Conservation (phyloP, 2,113 vertebrate species). For the Circaetus gallicus region DNA sequence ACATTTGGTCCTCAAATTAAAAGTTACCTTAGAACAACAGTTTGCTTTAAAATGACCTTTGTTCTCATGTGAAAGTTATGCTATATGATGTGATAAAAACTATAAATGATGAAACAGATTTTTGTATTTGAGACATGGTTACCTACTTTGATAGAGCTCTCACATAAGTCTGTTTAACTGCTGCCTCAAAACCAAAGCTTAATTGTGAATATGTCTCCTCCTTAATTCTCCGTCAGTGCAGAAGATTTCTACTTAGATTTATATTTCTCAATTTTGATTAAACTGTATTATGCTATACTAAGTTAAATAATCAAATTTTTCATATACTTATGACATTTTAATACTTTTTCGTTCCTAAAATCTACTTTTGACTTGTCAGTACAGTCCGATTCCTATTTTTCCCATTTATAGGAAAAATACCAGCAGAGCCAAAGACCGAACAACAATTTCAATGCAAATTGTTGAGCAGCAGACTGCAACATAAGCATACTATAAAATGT, state of each 20-base stretch:
- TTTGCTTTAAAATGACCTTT: slow-evolving; percentile 68
- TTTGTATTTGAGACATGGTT: slow-evolving; percentile 1
- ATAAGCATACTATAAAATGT: not conserved
- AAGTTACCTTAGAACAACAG: slow-evolving; percentile 73
- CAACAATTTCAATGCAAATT: not conserved
- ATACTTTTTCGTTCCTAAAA: not conserved
- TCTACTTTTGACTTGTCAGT: not conserved
- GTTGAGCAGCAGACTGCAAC: not conserved
- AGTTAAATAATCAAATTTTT: slow-evolving; percentile 28
- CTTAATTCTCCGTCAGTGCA: not conserved
- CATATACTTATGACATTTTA: not conserved
- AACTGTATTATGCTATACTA: not conserved
- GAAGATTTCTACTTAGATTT: not conserved
- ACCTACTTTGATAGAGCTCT: not conserved
- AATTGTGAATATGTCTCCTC: not conserved
- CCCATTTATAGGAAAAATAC: not conserved
- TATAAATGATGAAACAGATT: slow-evolving; percentile 47
- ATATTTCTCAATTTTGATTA: not conserved
- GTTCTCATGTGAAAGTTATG: slow-evolving; percentile 41
- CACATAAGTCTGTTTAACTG: not conserved
- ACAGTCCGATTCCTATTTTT: not conserved
- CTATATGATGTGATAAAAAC: slow-evolving; percentile 43
- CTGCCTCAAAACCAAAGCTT: not conserved
- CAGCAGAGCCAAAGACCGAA: not conserved
- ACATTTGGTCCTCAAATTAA: slow-evolving; percentile 78